Evolutionary conservation across 2,113 vertebrate genomes (phyloP), one percentile per base, ranked within the genome.

Genomic region (Ptilorrhoa leucosticta): DNA sequence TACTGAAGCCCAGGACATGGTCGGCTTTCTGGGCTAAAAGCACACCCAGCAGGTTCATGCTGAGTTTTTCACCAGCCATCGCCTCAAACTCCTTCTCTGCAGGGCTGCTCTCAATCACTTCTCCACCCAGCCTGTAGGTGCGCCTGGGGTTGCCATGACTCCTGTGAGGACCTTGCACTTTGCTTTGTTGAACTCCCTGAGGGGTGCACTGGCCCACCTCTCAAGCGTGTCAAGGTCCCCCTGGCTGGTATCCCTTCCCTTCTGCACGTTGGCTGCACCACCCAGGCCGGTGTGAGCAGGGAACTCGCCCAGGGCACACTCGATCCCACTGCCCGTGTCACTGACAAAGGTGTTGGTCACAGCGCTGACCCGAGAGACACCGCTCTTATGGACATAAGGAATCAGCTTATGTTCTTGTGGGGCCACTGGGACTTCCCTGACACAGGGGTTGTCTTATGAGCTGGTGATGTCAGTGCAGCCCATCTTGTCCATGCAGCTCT

Each of bases 241-340:
- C 56, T 28, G 58, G 68, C 30, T 73, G 58, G 21, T 19, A 7
- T 51, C 16, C 23, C 37, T 45, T 51, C 15, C 33, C 69, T 66
- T 7, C 16, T 24, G 10, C 1, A 1, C 1, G 1, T 18, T 20
- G 9, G 5, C 39, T 63, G 40, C 48, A 10, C 22, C 18, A 15
- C 21, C 11, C 40, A n/a, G 37, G 18, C 61, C 60, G 20, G 4
- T 51, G 45, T 66, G 69, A 51, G 10, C 60, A n/a, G 23, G 30
- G 51, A 39, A 7, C 33, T 66, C 3, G 0, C 60, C 1, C 0
- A 24, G 60, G 77, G 11, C 61, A 31, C 4, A 0, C 39, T 44
- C 0, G 0, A 20, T 24, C 13, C 19, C 24, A 24, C 23, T 58
- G 33, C 44, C 27, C 0, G 0, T 30, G 53, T 5, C 0, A 0